Evolutionary conservation across 2,888 invertebrate species (phyloP), one percentile per base, ranked within the genome.

Genomic region (Ennomos quercinarius): DNA sequence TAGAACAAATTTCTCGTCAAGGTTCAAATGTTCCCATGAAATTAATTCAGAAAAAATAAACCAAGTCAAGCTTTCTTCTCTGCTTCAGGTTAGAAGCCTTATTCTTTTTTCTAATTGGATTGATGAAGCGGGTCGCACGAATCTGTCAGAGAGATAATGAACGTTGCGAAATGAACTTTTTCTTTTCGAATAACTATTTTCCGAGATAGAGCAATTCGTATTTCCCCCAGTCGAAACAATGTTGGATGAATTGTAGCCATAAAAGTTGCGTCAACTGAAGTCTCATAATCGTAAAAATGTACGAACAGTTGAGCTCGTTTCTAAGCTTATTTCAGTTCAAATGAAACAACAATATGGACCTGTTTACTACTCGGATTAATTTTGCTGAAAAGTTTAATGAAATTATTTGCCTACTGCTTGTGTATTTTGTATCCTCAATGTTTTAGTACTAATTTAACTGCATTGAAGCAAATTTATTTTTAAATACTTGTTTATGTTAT

Each of bases 101-200:
- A 80, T 84, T 83, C 6, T 85, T 82, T 84, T 78, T 80, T 80
- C 72, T 90, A 88, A 89, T 89, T 88, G 84, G 85, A 84, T 86
- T 86, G 87, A 89, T 88, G 81, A 83, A 84, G 78, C 76, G 75
- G 73, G 77, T 76, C 79, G 79, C 80, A 73, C 82, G 82, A 83
- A 84, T 83, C 83, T 87, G 86, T 84, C 88, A 81, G 65, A 72
- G 78, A 83, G 77, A 87, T 89, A 91, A 89, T 88, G 84, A 88
- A 87, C 77, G 79, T 72, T 57, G 64, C 73, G 64, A 79, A 85
- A 84, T 77, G 72, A 82, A 80, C 77, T 83, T 83, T 81, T 75
- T 76, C 73, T 46, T 49, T 53, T 45, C 61, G 60, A 68, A 70
- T 59, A 49, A 59, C 59, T 59, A 51, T 70, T 63, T 52, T 59